phyloP scores from a whole-genome alignment of 2,888 invertebrate genomes.

The Athrips mouffetella region DNA sequence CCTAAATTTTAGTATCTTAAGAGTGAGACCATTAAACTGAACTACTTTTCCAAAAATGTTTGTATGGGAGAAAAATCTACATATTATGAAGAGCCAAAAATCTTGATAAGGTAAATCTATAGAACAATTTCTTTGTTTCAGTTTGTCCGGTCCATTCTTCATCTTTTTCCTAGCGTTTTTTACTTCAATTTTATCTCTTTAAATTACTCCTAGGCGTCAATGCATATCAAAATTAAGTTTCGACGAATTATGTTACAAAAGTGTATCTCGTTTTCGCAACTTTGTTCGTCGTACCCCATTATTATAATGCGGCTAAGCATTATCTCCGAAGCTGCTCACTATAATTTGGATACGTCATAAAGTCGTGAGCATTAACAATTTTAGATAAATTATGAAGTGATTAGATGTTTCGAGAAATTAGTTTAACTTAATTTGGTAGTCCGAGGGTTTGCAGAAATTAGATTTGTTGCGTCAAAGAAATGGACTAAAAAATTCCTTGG shows the following conservation, averaged over 20 bases:
- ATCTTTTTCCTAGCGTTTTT: no score
- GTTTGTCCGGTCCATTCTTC: no score
- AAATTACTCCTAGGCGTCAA: slow-evolving; percentile 22
- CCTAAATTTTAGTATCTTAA: no score
- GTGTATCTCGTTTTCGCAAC: slow-evolving; percentile 36
- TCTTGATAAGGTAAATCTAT: no score
- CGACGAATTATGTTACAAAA: slow-evolving; percentile 6
- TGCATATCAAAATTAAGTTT: slow-evolving; percentile 35
- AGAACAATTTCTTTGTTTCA: no score
- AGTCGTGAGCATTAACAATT: slow-evolving; percentile 41
- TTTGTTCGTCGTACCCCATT: slow-evolving; percentile 45
- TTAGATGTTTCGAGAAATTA: slow-evolving; percentile 14
- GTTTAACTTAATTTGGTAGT: slow-evolving; percentile 12
- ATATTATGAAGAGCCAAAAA: no score
- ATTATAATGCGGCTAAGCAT: slow-evolving; percentile 50
- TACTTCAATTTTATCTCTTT: no score
- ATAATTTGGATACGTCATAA: slow-evolving; percentile 53
- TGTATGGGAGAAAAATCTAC: no score
- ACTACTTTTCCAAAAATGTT: no score
- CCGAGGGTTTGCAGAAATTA: neutral
- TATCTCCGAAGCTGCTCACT: slow-evolving; percentile 39
- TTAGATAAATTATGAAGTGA: slow-evolving; percentile 29
- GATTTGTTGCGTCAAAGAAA: neutral
- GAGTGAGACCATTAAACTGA: no score
- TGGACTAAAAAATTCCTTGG: neutral